Percentiles rank a stretch among this genome's conserved stretches.
phyloP scores from a whole-genome alignment of 2,113 vertebrate species.

The Recurvirostra avosetta region DNA sequence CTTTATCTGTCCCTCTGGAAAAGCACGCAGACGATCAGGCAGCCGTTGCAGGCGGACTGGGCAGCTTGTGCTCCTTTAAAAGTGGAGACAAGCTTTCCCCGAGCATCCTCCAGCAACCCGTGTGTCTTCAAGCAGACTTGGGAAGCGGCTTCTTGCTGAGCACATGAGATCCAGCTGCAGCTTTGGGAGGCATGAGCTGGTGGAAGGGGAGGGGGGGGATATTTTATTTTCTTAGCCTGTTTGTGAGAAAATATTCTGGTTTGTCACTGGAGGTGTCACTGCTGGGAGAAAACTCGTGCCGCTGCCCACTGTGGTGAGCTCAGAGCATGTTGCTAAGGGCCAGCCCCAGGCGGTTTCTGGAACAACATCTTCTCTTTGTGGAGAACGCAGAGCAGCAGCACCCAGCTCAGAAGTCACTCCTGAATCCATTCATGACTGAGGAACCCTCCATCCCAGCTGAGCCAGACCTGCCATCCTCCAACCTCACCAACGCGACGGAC shows the following conservation, averaged over 20 bases:
- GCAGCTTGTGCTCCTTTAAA: neutral
- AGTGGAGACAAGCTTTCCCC: neutral
- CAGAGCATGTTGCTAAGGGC: slow-evolving; percentile 58
- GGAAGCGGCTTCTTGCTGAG: neutral
- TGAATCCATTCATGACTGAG: slow-evolving; percentile 68
- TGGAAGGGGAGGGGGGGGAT: neutral
- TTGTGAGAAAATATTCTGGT: slow-evolving; percentile 18
- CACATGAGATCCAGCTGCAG: neutral
- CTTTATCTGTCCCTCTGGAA: neutral
- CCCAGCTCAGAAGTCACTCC: slow-evolving; percentile 3
- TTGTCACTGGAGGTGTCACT: slow-evolving; percentile 23
- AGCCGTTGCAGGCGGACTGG: neutral
- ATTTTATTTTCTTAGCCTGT: neutral
- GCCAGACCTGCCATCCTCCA: slow-evolving; percentile 42
- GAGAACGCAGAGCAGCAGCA: slow-evolving; percentile 14
- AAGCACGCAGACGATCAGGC: neutral
- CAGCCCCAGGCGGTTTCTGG: slow-evolving; percentile 27
- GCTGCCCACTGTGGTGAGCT: neutral
- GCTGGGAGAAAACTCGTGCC: neutral
- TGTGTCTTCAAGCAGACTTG: neutral
- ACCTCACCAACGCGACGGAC: slow-evolving; percentile 64
- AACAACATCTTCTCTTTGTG: slow-evolving; percentile 35
- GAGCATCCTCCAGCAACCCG: neutral
- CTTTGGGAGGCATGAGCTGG: neutral
- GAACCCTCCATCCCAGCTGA: slow-evolving; percentile 26